Percentiles rank a stretch among this genome's conserved stretches.
phyloP scores from a whole-genome alignment of 2,888 invertebrate species.

The Bellardia pandia region DNA sequence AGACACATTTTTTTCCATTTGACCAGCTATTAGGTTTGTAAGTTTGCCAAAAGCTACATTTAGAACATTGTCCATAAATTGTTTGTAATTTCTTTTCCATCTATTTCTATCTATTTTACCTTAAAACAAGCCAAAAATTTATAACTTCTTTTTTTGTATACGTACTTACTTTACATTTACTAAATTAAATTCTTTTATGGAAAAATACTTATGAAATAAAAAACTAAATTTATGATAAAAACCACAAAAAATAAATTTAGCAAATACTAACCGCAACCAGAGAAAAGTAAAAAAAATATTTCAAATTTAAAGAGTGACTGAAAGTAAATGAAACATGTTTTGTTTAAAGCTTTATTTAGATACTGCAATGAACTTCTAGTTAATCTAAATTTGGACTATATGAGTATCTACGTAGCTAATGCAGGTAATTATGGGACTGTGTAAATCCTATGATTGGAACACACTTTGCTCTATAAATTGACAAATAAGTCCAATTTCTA shows the following conservation, averaged over 20 bases:
- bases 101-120: not conserved
- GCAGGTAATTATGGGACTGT: too few species aligned
- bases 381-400: too few species aligned
- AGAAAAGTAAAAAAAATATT: not conserved
- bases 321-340: not conserved
- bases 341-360: too few species aligned
- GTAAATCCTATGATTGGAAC: too few species aligned
- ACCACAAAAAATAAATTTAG: constrained; percentile 43
- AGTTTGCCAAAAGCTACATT: constrained; percentile 61
- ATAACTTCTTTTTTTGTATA: not conserved
- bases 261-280: not conserved
- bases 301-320: not conserved
- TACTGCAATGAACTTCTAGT: too few species aligned
- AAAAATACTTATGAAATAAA: not conserved
- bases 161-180: constrained; percentile 25
- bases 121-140: not conserved
- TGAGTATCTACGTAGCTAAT: too few species aligned
- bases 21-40: constrained; percentile 35
- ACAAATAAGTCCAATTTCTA: too few species aligned
- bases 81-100: not conserved
- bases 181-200: constrained; percentile 39
- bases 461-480: too few species aligned
- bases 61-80: constrained; percentile 44
- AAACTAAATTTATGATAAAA: constrained; percentile 25
- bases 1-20: constrained; percentile 28